These are phyloP conservation scores for Murina feae DNA, from an alignment of 2,113 vertebrate species.

Conservation along the genomic window DNA sequence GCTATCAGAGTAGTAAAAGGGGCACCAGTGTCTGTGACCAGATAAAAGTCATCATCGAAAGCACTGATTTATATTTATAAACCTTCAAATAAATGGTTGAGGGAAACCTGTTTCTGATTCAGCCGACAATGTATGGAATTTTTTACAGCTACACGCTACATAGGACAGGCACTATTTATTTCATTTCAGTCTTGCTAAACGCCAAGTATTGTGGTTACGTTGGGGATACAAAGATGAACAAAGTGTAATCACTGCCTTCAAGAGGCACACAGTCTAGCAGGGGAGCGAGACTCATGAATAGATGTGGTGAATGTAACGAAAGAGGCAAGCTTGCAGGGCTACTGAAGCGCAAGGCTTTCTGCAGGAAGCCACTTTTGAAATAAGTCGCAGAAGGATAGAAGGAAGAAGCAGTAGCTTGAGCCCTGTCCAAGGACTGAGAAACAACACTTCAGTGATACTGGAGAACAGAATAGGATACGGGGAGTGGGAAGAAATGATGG, in stretches of 20 bases:
- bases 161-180: not conserved
- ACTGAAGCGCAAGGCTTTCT: not conserved
- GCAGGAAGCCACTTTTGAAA: not conserved
- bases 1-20: not conserved
- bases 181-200: slow-evolving; percentile 31
- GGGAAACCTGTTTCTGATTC: slow-evolving; percentile 2
- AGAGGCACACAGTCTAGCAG: not conserved
- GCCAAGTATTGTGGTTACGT: not conserved
- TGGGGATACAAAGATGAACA: not conserved
- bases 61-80: slow-evolving; percentile 6
- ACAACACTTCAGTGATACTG: not conserved
- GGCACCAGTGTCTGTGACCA: not conserved
- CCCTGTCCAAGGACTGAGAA: not conserved
- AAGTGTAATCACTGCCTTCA: not conserved
- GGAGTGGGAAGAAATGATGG: not conserved
- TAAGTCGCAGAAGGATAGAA: not conserved
- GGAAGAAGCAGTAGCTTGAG: not conserved
- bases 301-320: not conserved
- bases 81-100: slow-evolving; percentile 1
- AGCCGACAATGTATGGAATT: not conserved
- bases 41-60: not conserved
- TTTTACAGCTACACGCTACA: not conserved
- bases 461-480: not conserved
- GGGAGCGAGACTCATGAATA: not conserved
- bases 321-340: not conserved